A percentile compares a stretch with the other conserved stretches of the same genome.
Conservation (phyloP, 2,797 vertebrate species). For the Natrix natrix region DNA sequence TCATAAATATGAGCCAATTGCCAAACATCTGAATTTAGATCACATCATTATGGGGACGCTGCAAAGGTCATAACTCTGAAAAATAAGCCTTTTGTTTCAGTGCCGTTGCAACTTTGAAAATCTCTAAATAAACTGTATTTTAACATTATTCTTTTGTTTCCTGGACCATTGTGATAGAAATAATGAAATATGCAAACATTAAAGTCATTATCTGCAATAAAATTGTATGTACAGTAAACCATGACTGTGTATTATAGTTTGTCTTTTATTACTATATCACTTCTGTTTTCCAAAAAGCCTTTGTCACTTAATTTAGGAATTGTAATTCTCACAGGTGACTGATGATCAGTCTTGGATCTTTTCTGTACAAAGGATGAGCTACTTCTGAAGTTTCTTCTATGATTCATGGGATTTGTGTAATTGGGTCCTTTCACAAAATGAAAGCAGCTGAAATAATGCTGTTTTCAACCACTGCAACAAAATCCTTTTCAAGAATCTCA, state of each 20-base stretch:
- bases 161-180: not conserved
- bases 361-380: conserved; percentile 5
- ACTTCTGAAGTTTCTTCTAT: not conserved
- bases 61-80: not conserved
- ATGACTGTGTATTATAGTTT: conserved; percentile 8
- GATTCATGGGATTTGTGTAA: conserved; percentile 6
- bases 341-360: conserved; percentile 27
- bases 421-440: not conserved
- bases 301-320: not conserved
- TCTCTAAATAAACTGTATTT: not conserved
- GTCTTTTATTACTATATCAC: not conserved
- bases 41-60: not conserved
- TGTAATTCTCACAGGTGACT: not conserved
- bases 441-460: conserved; percentile 9
- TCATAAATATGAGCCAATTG: not conserved
- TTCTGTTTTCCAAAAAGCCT: accelerated
- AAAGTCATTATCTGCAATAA: not conserved
- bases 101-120: not conserved
- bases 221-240: too few relatives aligned
- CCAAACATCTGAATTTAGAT: not conserved
- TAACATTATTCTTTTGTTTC: not conserved
- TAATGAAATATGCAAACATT: not conserved
- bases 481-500: not conserved
- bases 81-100: not conserved
- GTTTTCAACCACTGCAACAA: not conserved